A percentile compares a stretch with the other conserved stretches of the same genome.
phyloP scores from a whole-genome alignment of 1,140 invertebrate genomes.

The Hylyphantes graminicola region DNA sequence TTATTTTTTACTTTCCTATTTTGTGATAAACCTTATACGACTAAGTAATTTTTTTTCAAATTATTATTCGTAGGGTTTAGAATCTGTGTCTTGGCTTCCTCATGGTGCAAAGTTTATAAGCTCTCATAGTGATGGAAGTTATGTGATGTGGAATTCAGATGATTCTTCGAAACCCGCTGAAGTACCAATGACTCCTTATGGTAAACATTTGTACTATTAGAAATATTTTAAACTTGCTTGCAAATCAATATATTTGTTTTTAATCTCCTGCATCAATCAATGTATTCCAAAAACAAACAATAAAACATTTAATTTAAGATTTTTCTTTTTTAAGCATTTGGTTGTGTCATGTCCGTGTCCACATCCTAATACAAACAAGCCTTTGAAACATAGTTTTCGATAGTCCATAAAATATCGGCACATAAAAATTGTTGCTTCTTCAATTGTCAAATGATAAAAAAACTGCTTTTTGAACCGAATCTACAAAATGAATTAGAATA shows the following conservation, averaged over 20 bases:
- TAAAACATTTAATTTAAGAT: too few species aligned
- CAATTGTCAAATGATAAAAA: too few species aligned
- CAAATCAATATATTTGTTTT: background rate
- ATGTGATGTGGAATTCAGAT: slow-evolving; percentile 78
- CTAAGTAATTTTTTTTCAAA: background rate
- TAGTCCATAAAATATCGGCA: too few species aligned
- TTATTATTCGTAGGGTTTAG: slow-evolving; percentile 79
- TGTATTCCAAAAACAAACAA: background rate
- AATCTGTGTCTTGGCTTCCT: slow-evolving; percentile 86
- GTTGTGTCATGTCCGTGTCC: too few species aligned
- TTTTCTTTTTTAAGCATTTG: too few species aligned
- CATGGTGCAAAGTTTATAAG: slow-evolving; percentile 84
- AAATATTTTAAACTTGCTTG: background rate
- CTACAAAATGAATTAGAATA: too few species aligned
- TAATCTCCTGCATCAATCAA: background rate
- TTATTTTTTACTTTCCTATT: background rate
- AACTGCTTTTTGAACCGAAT: too few species aligned
- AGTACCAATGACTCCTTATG: slow-evolving; percentile 84
- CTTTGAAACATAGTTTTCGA: too few species aligned
- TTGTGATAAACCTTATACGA: too few species aligned
- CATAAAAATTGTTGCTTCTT: too few species aligned
- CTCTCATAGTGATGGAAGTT: slow-evolving; percentile 94
- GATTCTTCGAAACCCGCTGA: slow-evolving; percentile 75
- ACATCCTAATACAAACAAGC: too few species aligned
- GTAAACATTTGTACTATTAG: slow-evolving; percentile 65